phyloP scores from a whole-genome alignment of 2,888 invertebrate genomes.

The Lissonota sp. region DNA sequence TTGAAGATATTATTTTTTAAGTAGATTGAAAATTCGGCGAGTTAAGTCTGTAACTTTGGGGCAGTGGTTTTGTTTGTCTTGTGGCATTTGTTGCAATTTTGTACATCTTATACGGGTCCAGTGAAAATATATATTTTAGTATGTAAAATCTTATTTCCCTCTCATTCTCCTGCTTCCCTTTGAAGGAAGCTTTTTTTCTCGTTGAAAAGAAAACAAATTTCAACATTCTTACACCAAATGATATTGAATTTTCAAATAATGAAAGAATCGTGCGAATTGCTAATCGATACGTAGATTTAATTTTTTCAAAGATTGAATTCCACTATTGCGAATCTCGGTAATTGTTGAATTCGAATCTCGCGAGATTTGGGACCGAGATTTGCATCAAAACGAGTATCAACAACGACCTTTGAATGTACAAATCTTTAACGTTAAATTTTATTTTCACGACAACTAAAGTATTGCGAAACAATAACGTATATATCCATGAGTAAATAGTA shows the following conservation, averaged over 20 bases:
- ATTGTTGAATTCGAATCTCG: constrained; percentile 27
- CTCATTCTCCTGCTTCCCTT: too few species aligned
- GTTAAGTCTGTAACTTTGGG: too few species aligned
- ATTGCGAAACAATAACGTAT: constrained; percentile 18
- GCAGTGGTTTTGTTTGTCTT: too few species aligned
- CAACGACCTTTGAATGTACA: constrained; percentile 22
- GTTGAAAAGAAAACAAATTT: too few species aligned
- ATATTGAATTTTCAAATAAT: too few species aligned
- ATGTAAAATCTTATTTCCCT: neutral
- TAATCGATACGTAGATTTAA: too few species aligned
- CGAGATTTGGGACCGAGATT: constrained; percentile 7
- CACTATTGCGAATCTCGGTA: constrained; percentile 28
- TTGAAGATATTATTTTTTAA: too few species aligned
- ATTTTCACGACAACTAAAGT: constrained; percentile 18
- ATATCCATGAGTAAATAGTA: constrained; percentile 1
- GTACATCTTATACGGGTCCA: constrained; percentile 23
- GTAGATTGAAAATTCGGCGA: too few species aligned
- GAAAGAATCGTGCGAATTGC: too few species aligned
- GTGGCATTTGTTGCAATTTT: constrained; percentile 3
- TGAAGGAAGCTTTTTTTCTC: too few species aligned
- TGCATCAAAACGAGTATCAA: constrained; percentile 30
- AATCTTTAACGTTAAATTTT: constrained; percentile 21
- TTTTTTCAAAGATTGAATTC: neutral
- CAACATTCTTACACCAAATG: too few species aligned
- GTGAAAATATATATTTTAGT: neutral